Evolutionary conservation across 2,113 vertebrate species (phyloP).

Genomic region (Nycticorax nycticorax): DNA sequence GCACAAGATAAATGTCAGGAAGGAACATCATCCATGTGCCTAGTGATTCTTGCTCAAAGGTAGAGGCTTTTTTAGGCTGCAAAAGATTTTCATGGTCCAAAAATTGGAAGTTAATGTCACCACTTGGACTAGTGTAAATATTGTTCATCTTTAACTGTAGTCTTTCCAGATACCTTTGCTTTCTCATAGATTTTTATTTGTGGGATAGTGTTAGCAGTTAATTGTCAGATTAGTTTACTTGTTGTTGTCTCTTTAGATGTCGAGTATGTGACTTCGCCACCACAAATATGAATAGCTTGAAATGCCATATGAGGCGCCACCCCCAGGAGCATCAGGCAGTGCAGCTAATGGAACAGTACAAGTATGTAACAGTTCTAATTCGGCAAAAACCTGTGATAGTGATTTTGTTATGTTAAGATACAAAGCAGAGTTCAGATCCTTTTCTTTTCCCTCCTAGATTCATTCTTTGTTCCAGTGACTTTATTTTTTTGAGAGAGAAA

Average conservation of each 20-base stretch:
- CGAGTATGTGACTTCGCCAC: conserved; percentile 87
- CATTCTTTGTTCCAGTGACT: neutral
- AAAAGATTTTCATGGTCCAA: neutral
- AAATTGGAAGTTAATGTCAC: neutral
- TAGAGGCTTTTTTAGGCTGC: neutral
- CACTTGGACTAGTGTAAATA: neutral
- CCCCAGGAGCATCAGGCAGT: conserved; percentile 87
- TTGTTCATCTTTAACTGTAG: neutral
- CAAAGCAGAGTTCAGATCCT: neutral
- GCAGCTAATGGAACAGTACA: conserved; percentile 88
- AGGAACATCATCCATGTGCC: rapidly evolving
- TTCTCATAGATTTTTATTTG: neutral
- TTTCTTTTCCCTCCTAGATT: neutral
- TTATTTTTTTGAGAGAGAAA: neutral
- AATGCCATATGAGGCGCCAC: conserved; percentile 87
- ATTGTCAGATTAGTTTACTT: conserved; percentile 4
- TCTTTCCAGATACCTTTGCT: neutral
- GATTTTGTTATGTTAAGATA: neutral
- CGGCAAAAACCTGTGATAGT: neutral
- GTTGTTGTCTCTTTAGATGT: conserved; percentile 73
- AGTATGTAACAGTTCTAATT: conserved; percentile 58
- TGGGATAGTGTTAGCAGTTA: neutral
- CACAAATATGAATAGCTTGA: conserved; percentile 89
- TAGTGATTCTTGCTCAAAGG: neutral
- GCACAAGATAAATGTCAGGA: neutral